These are phyloP conservation scores for Sitta europaea DNA, from an alignment of 2,113 vertebrate species.

Conservation along the genomic window DNA sequence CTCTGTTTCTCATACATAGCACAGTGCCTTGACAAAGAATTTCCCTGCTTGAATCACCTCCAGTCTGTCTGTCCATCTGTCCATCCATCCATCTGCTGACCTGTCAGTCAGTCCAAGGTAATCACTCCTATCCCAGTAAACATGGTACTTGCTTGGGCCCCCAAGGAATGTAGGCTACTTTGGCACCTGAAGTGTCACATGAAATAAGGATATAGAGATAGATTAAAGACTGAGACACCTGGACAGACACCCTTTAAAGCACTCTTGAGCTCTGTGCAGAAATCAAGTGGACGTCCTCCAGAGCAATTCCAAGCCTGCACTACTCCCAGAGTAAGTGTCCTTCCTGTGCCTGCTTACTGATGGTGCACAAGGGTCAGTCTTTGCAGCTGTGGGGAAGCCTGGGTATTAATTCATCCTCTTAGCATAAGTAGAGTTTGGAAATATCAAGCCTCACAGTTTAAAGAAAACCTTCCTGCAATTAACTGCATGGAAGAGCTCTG, in stretches of 20 bases:
- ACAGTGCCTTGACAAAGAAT: not conserved
- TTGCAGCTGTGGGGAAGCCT: not conserved
- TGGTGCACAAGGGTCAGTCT: conserved; percentile 34
- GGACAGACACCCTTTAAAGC: not conserved
- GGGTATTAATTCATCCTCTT: conserved; percentile 55
- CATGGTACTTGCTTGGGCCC: not conserved
- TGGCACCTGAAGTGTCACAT: not conserved
- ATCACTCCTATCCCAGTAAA: not conserved
- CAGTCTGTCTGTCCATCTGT: not conserved
- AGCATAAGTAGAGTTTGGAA: conserved; percentile 20
- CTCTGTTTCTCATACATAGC: not conserved
- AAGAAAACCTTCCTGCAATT: conserved; percentile 20
- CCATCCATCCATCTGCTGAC: not conserved
- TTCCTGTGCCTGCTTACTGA: not conserved
- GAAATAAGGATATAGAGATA: not conserved
- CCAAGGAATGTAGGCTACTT: conserved; percentile 1
- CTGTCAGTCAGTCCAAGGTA: not conserved
- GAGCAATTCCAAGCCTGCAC: conserved; percentile 26
- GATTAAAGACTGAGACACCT: not conserved
- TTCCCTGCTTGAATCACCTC: not conserved
- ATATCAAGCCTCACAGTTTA: conserved; percentile 1
- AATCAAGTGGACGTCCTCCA: conserved; percentile 13
- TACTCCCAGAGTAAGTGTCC: not conserved
- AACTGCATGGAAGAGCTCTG: conserved; percentile 1
- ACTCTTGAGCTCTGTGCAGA: not conserved